phyloP scores from a whole-genome alignment of 92 coral and sea anemone species.

The Phenganax stokvisi region DNA sequence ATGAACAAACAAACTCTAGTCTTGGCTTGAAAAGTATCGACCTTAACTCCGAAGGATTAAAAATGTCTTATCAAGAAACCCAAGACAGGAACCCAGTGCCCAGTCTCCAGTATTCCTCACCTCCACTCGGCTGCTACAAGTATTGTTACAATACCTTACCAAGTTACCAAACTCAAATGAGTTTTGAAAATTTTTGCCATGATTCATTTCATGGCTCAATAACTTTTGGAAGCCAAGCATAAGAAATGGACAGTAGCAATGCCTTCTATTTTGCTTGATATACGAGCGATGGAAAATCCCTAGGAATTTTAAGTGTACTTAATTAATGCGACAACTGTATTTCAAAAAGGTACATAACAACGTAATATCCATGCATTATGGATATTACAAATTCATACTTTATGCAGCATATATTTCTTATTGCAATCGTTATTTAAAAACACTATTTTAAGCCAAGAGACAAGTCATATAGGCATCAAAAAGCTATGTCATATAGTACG shows the following conservation, averaged over 20 bases:
- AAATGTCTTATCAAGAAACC: slow-evolving; percentile 6
- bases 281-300: too few relatives aligned
- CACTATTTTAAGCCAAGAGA: too few relatives aligned
- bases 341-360: neutral
- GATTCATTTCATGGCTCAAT: neutral
- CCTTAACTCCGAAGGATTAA: slow-evolving; percentile 1
- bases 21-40: neutral
- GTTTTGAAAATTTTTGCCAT: neutral
- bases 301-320: neutral
- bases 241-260: too few relatives aligned
- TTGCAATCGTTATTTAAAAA: too few relatives aligned
- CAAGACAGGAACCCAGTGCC: slow-evolving; percentile 4
- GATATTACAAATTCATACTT: neutral
- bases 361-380: neutral
- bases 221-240: neutral
- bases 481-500: too few relatives aligned
- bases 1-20: neutral
- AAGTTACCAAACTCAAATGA: neutral
- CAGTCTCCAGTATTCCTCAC: slow-evolving; percentile 3
- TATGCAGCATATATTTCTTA: too few relatives aligned
- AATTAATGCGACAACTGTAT: neutral
- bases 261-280: too few relatives aligned
- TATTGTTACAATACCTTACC: neutral
- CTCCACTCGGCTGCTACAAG: slow-evolving; percentile 1
- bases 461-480: too few relatives aligned